Evolutionary conservation across 2,113 vertebrate genomes (phyloP).

Genomic region (Opisthocomus hoazin): DNA sequence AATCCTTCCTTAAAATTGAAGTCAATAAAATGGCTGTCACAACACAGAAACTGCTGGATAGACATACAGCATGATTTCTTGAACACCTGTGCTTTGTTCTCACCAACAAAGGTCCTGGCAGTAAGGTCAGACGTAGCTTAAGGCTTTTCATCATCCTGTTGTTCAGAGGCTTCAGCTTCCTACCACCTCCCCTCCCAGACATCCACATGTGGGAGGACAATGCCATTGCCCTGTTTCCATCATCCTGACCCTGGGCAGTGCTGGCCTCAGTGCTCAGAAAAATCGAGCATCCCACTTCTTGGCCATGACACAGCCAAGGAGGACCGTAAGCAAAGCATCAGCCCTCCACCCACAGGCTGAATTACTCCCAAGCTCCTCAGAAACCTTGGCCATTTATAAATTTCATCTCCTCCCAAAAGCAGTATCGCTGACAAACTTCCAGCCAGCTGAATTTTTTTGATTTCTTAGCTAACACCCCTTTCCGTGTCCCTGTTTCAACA

Average conservation of each 20-base stretch:
- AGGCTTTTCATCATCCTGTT: background rate
- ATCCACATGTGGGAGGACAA: background rate
- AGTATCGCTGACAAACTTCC: background rate
- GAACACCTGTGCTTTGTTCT: background rate
- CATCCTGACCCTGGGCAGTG: background rate
- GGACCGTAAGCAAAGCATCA: background rate
- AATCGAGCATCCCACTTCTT: background rate
- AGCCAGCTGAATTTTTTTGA: rapidly evolving
- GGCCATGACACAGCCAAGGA: background rate
- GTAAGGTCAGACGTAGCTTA: background rate
- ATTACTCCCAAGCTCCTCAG: background rate
- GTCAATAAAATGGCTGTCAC: background rate
- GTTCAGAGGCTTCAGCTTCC: background rate
- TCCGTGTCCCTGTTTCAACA: background rate
- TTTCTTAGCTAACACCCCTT: background rate
- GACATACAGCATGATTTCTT: background rate
- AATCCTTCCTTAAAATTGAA: background rate
- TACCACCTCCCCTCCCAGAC: background rate
- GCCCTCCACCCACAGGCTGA: background rate
- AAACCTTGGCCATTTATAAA: background rate
- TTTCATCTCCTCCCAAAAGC: background rate
- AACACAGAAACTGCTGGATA: background rate
- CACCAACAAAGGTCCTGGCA: background rate
- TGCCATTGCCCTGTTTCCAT: background rate
- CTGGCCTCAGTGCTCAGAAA: background rate